Evolutionary conservation across 2,113 vertebrate genomes (phyloP).

Genomic region (Mixornis gularis): DNA sequence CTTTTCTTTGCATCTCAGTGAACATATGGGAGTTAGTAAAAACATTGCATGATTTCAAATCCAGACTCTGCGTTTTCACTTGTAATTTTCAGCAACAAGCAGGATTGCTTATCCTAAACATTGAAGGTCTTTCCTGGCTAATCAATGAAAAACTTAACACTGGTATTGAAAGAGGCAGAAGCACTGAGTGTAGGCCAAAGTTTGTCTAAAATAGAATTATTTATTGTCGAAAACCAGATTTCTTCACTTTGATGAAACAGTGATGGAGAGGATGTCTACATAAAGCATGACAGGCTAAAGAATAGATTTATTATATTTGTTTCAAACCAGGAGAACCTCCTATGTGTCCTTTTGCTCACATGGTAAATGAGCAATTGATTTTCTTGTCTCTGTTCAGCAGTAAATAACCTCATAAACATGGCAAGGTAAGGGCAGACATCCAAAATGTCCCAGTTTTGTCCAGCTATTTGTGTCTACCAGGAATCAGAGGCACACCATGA

Average conservation of each 20-base stretch:
- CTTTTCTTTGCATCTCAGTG: not conserved
- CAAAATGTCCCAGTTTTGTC: not conserved
- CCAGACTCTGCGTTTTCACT: not conserved
- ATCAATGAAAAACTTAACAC: not conserved
- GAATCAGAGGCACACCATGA: not conserved
- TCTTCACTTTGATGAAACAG: not conserved
- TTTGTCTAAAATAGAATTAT: not conserved
- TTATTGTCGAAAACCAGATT: not conserved
- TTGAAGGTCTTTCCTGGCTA: not conserved
- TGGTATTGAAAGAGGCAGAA: not conserved
- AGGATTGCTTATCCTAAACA: not conserved
- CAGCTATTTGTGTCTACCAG: not conserved
- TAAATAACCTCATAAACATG: not conserved
- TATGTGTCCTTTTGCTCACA: not conserved
- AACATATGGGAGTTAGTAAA: not conserved
- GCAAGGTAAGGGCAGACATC: not conserved
- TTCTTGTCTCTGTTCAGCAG: not conserved
- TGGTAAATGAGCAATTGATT: slow-evolving; percentile 3
- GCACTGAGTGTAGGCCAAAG: not conserved
- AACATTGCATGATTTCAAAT: not conserved
- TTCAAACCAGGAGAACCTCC: not conserved
- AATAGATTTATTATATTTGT: not conserved
- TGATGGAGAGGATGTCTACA: not conserved
- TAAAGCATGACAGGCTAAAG: not conserved
- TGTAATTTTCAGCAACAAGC: not conserved